Percentiles rank a stretch among this genome's conserved stretches.
Evolutionary conservation across 1,140 invertebrate species (phyloP).

Genomic region (Neodiprion virginianus): DNA sequence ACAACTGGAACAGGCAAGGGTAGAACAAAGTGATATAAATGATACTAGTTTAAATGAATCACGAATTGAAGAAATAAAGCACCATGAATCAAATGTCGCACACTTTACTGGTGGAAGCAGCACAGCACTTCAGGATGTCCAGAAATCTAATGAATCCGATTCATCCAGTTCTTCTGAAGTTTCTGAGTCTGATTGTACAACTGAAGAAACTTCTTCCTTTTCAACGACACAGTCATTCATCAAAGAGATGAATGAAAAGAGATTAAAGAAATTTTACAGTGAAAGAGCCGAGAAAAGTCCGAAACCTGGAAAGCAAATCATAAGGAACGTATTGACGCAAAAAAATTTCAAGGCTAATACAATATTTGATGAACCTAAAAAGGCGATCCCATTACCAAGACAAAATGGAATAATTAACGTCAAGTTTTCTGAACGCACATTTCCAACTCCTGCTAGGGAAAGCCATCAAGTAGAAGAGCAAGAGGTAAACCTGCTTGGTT

Average conservation of each 20-base stretch:
- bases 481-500: conserved; percentile 59
- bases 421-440: conserved; percentile 77
- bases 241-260: conserved; percentile 21
- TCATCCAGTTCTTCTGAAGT: conserved; percentile 30
- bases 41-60: not conserved
- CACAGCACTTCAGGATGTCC: not conserved
- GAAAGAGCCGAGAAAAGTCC: conserved; percentile 26
- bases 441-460: conserved; percentile 84
- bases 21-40: not conserved
- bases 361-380: conserved; percentile 35
- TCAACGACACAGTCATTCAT: conserved; percentile 15
- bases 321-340: conserved; percentile 36
- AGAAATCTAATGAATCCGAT: conserved; percentile 14
- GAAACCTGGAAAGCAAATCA: conserved; percentile 33
- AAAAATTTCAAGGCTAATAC: conserved; percentile 33
- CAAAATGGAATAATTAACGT: conserved; percentile 68
- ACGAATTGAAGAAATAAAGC: conserved; percentile 2
- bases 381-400: conserved; percentile 66
- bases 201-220: conserved; percentile 23
- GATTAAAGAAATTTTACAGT: conserved; percentile 18
- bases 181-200: conserved; percentile 33
- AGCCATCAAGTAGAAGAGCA: conserved; percentile 76
- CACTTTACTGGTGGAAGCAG: not conserved
- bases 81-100: not conserved
- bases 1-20: not conserved